Evolutionary conservation across 2,797 vertebrate species (phyloP), one percentile per base, ranked within the genome.

Genomic region (Eurystomus glaucurus): DNA sequence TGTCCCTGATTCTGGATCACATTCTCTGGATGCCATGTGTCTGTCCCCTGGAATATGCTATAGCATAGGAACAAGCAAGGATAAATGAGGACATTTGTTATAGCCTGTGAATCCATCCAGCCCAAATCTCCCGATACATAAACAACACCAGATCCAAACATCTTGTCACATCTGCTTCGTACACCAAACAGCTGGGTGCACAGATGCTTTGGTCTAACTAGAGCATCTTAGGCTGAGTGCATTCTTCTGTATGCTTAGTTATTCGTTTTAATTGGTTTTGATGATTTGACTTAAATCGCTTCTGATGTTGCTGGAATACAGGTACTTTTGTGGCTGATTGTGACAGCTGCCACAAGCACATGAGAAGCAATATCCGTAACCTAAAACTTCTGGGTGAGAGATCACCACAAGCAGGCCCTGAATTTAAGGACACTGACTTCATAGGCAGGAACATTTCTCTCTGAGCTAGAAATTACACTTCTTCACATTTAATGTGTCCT

Each of bases 161-260:
- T 93, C 94, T 95, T 93, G 95, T 92, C 93, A 94, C 95, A 93
- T 97, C 97, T 97, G 96, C 58, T 96, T 95, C 31, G 3, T 80
- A 82, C 75, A 85, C 60, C 64, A 89, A 96, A 97, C 93, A 97
- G 88, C 96, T 97, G 94, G 95, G 68, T 91, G 92, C 92, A 91
- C 96, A 97, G 96, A 96, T 94, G 93, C 78, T 95, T 93, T 93
- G 93, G 88, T 94, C 84, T 95, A 45, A 54, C 80, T 80, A 46
- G 74, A 95, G 45, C 60, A 39, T 96, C 87, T 61, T 51, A 72
- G 68, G 52, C 86, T 93, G 84, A 96, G 69, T 66, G 83, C 85
- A 86, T 94, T 97, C 85, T 91, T 92, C 76, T 91, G 13, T 81
- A 28, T 18, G 54, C 79, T 69, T 85, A 82, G 90, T 93, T 96